Evolutionary conservation across 2,888 invertebrate genomes (phyloP).

Genomic region (Cephus nigrinus): DNA sequence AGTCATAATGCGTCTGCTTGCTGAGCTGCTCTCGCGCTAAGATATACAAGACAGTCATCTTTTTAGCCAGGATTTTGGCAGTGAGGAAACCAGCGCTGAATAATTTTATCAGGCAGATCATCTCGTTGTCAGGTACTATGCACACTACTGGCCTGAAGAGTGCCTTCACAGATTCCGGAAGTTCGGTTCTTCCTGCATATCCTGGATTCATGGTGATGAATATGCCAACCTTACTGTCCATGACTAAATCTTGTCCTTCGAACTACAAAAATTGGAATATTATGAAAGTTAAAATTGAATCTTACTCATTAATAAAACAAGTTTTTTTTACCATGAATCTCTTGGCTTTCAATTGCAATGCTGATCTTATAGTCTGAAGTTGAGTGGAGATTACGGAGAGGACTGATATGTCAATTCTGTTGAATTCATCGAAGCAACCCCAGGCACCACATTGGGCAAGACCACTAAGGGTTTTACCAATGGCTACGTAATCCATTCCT

Average conservation of each 20-base stretch:
- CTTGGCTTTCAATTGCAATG: conserved; percentile 79
- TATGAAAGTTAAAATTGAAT: neutral
- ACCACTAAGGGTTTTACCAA: conserved; percentile 81
- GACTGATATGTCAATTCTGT: conserved; percentile 91
- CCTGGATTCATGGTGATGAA: conserved; percentile 98
- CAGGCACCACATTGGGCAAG: conserved; percentile 91
- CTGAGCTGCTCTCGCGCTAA: conserved; percentile 89
- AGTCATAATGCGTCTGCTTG: conserved; percentile 94
- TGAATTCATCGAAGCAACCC: conserved; percentile 97
- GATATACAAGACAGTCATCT: conserved; percentile 92
- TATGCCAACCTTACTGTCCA: conserved; percentile 89
- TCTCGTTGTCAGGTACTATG: conserved; percentile 89
- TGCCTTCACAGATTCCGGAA: conserved; percentile 93
- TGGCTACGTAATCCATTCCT: conserved; percentile 90
- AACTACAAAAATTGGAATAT: conserved; percentile 70
- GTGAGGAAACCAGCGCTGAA: conserved; percentile 93
- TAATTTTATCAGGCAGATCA: conserved; percentile 91
- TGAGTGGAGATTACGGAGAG: conserved; percentile 94
- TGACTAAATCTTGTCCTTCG: conserved; percentile 82
- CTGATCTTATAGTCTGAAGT: conserved; percentile 88
- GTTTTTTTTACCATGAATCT: conserved; percentile 76
- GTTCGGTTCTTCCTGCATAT: conserved; percentile 90
- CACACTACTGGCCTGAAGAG: conserved; percentile 93
- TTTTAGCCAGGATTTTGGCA: conserved; percentile 91
- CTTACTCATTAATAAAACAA: neutral